Evolutionary conservation across 2,113 vertebrate species (phyloP), one percentile per base, ranked within the genome.

Genomic region (Argyrosomus japonicus): DNA sequence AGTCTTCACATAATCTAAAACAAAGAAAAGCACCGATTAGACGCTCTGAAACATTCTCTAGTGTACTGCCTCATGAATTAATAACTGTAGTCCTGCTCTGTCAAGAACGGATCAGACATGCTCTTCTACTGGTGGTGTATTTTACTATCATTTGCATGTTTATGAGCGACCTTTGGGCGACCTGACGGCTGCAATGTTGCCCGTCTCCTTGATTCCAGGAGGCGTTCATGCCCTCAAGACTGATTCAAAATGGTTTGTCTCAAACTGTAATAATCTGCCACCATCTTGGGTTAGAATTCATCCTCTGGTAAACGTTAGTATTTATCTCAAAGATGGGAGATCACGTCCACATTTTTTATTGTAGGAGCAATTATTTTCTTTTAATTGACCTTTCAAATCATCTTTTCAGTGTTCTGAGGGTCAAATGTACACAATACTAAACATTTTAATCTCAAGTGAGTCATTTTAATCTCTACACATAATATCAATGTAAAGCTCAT

Each of bases 1-100:
- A 95, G 90, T 99, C 97, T 6, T 98, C 96, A 81, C 96, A 97
- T 81, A 96, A 92, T 89, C 98, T 99, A 69, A 3, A 32, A 79
- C 1, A 57, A n/a, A 60, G 9, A 25, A 43, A 5, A 6, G 4
- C 36, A 36, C 6, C 32, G 18, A 47, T 47, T 4, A 47, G 45
- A 47, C 32, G 32, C 32, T 32, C 32, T 32, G 32, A 32, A 0
- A 32, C 32, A 32, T 32, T 32, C 29, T 32, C 29, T 32, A 32
- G 29, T 6, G 29, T 32, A 32, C 29, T 32, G 29, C 29, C 29
- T 32, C 29, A 32, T 32, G 29, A 5, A 2, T 32, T 32, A 32
- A 27, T 27, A 27, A 32, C 5, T 32, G 29, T 6, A 32, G 29
- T 32, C 5, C 29, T 32, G 29, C 29, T 36, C 25, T 27, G 25